These are phyloP conservation scores for Notospermus geniculatus DNA, from an alignment of 1,140 invertebrate genomes.

Conservation along the genomic window DNA sequence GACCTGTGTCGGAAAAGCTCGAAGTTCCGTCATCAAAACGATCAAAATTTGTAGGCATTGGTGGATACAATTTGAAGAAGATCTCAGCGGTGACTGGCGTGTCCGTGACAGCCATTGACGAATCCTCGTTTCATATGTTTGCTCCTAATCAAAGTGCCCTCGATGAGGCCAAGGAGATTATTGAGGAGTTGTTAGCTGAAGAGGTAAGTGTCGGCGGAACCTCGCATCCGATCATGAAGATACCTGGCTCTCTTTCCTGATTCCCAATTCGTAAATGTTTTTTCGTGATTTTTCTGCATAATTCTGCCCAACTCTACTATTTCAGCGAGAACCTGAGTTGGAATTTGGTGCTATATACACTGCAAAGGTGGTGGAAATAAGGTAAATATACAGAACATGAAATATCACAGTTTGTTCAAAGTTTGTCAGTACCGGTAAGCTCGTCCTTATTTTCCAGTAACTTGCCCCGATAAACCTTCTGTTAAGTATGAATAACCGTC, in stretches of 20 bases:
- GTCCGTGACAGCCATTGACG: slow-evolving; percentile 72
- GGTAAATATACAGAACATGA: slow-evolving; percentile 34
- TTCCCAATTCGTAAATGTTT: too few relatives aligned
- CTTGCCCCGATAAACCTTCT: too few relatives aligned
- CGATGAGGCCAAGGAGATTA: slow-evolving; percentile 83
- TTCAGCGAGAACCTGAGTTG: slow-evolving; percentile 69
- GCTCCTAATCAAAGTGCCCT: slow-evolving; percentile 85
- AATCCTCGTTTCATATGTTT: slow-evolving; percentile 78
- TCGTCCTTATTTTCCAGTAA: too few relatives aligned
- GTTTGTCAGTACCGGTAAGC: too few relatives aligned
- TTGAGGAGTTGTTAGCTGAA: slow-evolving; percentile 64
- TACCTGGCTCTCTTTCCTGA: too few relatives aligned
- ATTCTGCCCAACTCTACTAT: slow-evolving; percentile 11
- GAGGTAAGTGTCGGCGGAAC: slow-evolving; percentile 55
- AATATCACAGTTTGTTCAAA: too few relatives aligned
- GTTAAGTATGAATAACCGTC: too few relatives aligned
- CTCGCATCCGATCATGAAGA: background rate
- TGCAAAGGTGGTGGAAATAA: slow-evolving; percentile 84
- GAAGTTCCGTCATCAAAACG: slow-evolving; percentile 80
- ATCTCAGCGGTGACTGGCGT: slow-evolving; percentile 74
- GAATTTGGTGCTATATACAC: slow-evolving; percentile 94
- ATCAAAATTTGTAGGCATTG: slow-evolving; percentile 76
- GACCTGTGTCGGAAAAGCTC: slow-evolving; percentile 82
- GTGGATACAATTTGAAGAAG: slow-evolving; percentile 83
- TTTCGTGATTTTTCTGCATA: too few relatives aligned